These are phyloP conservation scores for Entosphenus tridentatus DNA, from an alignment of 2,113 vertebrate species.

Conservation along the genomic window DNA sequence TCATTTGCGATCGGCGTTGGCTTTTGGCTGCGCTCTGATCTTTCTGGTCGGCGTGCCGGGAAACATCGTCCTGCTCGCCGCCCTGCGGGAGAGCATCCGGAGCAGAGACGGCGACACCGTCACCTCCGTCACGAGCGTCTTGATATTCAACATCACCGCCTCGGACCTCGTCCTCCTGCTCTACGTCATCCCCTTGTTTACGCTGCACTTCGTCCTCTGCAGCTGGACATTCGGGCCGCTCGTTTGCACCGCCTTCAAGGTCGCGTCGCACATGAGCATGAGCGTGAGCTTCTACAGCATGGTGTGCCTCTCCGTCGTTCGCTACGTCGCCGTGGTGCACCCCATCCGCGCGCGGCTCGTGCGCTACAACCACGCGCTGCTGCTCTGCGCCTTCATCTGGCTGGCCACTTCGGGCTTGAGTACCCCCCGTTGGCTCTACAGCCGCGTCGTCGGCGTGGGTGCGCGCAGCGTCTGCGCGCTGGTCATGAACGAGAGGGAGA, in stretches of 20 bases:
- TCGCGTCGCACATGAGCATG: conserved; percentile 10
- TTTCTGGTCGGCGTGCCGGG: conserved; percentile 11
- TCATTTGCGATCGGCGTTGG: neutral
- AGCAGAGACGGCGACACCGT: neutral
- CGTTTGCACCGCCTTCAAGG: conserved; percentile 10
- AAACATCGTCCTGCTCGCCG: conserved; percentile 12
- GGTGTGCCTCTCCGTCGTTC: conserved; percentile 9
- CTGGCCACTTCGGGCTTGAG: conserved; percentile 5
- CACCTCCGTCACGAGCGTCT: conserved; percentile 9
- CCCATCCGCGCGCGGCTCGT: conserved; percentile 4
- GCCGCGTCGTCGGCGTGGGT: neutral
- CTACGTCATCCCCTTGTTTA: conserved; percentile 1
- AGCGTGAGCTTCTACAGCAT: conserved; percentile 15
- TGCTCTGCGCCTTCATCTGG: conserved; percentile 12
- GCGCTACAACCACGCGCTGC: neutral
- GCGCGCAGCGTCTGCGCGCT: conserved; percentile 7
- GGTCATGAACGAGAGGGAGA: conserved; percentile 5
- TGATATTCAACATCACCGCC: conserved; percentile 10
- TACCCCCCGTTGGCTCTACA: conserved; percentile 11
- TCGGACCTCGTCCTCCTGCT: conserved; percentile 11
- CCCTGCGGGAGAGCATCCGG: neutral
- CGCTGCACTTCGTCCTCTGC: conserved; percentile 4
- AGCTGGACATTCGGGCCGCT: conserved; percentile 10
- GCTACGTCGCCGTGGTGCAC: neutral
- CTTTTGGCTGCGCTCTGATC: neutral